These are phyloP conservation scores for Erebia ligea DNA, from an alignment of 2,888 invertebrate genomes.

Conservation along the genomic window DNA sequence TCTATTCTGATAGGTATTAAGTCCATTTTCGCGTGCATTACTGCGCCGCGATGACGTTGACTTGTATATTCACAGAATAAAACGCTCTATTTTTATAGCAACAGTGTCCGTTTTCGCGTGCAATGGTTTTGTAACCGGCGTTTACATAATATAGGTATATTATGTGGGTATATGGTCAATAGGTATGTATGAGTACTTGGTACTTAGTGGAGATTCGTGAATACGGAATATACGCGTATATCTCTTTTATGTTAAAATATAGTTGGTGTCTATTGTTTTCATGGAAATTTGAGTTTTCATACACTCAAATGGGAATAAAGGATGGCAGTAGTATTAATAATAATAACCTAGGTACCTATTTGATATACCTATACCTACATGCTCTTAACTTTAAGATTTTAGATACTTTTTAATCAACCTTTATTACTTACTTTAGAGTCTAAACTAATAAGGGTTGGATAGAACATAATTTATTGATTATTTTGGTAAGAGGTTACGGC, in stretches of 20 bases:
- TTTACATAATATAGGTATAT: not conserved
- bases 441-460: too few species aligned
- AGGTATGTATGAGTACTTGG: slow-evolving; percentile 2
- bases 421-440: too few species aligned
- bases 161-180: not conserved
- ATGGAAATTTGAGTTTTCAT: slow-evolving; percentile 13
- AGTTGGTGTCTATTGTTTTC: not conserved
- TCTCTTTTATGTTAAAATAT: not conserved
- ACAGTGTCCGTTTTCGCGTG: slow-evolving; percentile 6
- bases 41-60: slow-evolving; percentile 66
- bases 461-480: too few species aligned
- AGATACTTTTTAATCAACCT: too few species aligned
- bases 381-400: not conserved
- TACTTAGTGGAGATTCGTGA: slow-evolving; percentile 18
- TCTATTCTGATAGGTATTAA: not conserved
- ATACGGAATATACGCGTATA: slow-evolving; percentile 1
- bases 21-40: not conserved
- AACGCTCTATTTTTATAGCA: not conserved
- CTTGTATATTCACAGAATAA: slow-evolving; percentile 30
- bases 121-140: not conserved
- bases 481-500: too few species aligned
- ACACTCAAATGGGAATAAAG: not conserved
- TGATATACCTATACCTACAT: not conserved
- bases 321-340: not conserved
- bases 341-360: not conserved